These are phyloP conservation scores for Bolborhynchus lineola DNA, from an alignment of 2,113 vertebrate genomes.

Conservation along the genomic window DNA sequence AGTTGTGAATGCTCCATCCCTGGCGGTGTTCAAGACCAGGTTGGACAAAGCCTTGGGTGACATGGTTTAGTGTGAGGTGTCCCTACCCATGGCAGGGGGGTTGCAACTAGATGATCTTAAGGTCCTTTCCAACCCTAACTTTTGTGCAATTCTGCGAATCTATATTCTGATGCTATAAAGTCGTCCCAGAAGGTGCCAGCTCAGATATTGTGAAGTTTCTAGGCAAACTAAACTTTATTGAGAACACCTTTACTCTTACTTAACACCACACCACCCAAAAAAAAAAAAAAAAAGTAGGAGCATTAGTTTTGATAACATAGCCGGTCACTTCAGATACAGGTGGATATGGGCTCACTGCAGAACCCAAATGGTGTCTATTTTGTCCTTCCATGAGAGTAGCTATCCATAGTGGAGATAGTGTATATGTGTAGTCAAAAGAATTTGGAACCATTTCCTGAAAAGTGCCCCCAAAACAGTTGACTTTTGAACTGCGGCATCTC, in stretches of 20 bases:
- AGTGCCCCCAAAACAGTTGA: neutral
- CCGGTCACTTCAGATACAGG: neutral
- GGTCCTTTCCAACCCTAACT: neutral
- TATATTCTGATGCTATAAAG: neutral
- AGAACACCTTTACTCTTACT: neutral
- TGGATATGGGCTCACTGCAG: neutral
- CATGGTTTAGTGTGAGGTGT: neutral
- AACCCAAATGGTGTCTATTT: neutral
- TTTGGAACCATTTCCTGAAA: neutral
- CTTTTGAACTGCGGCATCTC: neutral
- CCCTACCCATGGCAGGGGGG: neutral
- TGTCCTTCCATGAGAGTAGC: neutral
- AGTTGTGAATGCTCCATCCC: neutral
- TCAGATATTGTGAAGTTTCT: neutral
- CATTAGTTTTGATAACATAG: neutral
- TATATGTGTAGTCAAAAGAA: neutral
- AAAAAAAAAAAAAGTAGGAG: neutral
- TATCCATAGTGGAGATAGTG: rapidly evolving
- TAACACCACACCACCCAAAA: neutral
- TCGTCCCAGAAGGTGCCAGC: neutral
- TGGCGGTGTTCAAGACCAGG: neutral
- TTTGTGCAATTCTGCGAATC: neutral
- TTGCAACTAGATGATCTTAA: neutral
- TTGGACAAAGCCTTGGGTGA: neutral
- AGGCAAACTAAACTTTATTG: neutral